These are phyloP conservation scores for Mirza zaza DNA, from an alignment of 2,113 vertebrate species.

Conservation along the genomic window DNA sequence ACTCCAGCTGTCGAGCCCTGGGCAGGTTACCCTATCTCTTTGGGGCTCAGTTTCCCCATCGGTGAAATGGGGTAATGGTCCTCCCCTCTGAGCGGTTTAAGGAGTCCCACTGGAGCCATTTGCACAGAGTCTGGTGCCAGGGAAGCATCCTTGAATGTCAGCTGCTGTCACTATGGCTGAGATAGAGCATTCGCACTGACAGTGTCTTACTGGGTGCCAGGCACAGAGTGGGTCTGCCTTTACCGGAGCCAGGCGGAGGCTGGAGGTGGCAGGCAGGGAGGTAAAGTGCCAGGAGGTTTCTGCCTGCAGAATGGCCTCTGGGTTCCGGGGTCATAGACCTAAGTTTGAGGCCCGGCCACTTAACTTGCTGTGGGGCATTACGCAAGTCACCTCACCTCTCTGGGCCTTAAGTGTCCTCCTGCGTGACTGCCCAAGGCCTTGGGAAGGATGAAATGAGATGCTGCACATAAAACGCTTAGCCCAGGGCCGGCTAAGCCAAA, in stretches of 20 bases:
- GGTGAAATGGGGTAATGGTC: background rate
- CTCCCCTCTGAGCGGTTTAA: background rate
- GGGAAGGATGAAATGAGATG: background rate
- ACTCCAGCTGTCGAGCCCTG: background rate
- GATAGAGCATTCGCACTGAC: background rate
- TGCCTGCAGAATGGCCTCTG: background rate
- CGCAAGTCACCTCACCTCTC: background rate
- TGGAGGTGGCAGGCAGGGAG: background rate
- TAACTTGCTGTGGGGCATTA: background rate
- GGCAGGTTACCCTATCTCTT: background rate
- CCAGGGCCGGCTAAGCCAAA: background rate
- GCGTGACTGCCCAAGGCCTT: background rate
- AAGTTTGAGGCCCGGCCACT: background rate
- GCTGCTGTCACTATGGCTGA: background rate
- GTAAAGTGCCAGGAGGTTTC: background rate
- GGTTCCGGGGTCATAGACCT: background rate
- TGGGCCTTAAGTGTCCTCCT: background rate
- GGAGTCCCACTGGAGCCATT: background rate
- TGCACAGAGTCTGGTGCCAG: background rate
- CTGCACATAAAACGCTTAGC: background rate
- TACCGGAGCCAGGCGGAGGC: background rate
- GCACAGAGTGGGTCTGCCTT: background rate
- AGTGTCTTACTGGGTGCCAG: background rate
- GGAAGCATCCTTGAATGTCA: background rate
- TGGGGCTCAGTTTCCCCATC: background rate